Evolutionary conservation across 2,888 invertebrate genomes (phyloP).

Genomic region (Drosophila infuscata): DNA sequence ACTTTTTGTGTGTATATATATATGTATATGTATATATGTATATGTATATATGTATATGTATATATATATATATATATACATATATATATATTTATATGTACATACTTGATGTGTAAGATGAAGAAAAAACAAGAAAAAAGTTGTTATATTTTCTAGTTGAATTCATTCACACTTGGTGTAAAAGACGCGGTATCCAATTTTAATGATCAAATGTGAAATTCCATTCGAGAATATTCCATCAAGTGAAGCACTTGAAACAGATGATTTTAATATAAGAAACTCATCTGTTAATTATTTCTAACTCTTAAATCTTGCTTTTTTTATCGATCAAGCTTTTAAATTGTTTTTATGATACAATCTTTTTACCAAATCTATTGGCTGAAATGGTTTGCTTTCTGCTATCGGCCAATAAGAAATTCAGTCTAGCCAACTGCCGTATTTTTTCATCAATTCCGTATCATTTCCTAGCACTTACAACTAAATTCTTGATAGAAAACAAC

Average conservation of each 20-base stretch:
- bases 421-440: neutral
- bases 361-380: neutral
- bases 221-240: slow-evolving; percentile 51
- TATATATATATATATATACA: slow-evolving; percentile 3
- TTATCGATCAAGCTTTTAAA: neutral
- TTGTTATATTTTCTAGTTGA: slow-evolving; percentile 32
- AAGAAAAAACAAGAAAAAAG: slow-evolving; percentile 9
- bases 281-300: neutral
- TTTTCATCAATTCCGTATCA: neutral
- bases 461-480: neutral
- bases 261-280: slow-evolving; percentile 3
- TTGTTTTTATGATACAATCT: neutral
- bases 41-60: neutral
- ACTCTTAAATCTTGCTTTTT: slow-evolving; percentile 2
- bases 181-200: slow-evolving; percentile 49
- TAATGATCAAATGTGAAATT: slow-evolving; percentile 55
- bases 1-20: slow-evolving; percentile 5
- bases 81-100: slow-evolving; percentile 23
- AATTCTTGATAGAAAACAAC: neutral
- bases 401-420: slow-evolving; percentile 15
- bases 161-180: slow-evolving; percentile 68
- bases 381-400: slow-evolving; percentile 11
- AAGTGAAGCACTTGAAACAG: neutral
- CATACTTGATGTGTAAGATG: slow-evolving; percentile 15
- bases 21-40: neutral